A percentile compares a stretch with the other conserved stretches of the same genome.
phyloP scores from a whole-genome alignment of 2,113 vertebrate species.

The Corythaixoides concolor region DNA sequence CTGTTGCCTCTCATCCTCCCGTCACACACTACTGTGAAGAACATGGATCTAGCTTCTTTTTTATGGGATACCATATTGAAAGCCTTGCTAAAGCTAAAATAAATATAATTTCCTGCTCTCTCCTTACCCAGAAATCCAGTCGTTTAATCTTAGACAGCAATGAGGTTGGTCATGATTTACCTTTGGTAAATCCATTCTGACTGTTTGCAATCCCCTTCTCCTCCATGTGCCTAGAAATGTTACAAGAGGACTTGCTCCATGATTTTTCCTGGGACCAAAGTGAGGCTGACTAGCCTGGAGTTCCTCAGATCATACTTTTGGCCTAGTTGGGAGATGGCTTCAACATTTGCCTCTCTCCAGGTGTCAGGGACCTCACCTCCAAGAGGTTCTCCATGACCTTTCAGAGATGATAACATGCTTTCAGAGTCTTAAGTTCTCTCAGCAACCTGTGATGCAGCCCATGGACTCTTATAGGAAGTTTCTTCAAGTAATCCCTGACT shows the following conservation, averaged over 20 bases:
- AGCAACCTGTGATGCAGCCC: background rate
- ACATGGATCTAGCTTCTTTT: background rate
- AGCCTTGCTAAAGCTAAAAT: background rate
- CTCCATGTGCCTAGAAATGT: background rate
- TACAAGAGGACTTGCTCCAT: background rate
- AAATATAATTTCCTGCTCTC: background rate
- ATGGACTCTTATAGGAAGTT: background rate
- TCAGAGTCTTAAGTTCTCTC: fast-evolving
- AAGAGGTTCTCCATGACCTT: background rate
- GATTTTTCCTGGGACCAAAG: background rate
- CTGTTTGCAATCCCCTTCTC: background rate
- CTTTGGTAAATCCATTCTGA: background rate
- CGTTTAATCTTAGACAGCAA: background rate
- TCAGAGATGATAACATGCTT: background rate
- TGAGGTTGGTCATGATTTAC: background rate
- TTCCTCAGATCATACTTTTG: background rate
- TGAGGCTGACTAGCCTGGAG: background rate
- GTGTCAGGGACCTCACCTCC: background rate
- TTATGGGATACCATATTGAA: background rate
- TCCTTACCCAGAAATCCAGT: background rate
- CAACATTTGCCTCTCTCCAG: background rate
- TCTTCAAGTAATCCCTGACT: background rate
- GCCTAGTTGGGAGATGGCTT: fast-evolving
- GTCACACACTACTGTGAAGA: background rate
- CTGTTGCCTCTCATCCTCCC: background rate